Base-by-base conservation (phyloP, 2,797 vertebrate species). In the Pteropus rufus region DNA sequence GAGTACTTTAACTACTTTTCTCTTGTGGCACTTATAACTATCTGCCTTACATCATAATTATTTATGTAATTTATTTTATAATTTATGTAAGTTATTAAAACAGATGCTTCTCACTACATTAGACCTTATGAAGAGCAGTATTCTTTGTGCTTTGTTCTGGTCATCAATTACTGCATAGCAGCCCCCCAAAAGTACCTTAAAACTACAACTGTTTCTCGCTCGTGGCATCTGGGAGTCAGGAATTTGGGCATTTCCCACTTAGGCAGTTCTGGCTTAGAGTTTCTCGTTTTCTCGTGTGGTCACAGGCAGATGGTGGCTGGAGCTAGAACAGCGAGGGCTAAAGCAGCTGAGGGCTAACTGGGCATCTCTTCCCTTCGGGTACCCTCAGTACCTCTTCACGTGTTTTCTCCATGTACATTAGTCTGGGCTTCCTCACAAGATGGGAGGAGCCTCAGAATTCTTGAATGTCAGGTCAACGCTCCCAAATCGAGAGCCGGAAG, bases 351-450 rank as follows among this genome's bases (percentile, higher is more conserved):
- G 5, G 11, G 11, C 44, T 54, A 21, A 21, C 16, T n/a, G 24
- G 18, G 23, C 15, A 18, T 34, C 36, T 23, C 41, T 46, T 62
- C 18, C 80, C 36, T 36, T 29, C 41, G 16, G 9, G 7, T 0
- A 2, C 7, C 52, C n/a, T 39, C 34, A 44, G 12, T 9, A 12
- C 5, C 0, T n/a, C 24, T 1, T 41, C 46, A 14, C 2, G 0
- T 3, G 10, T 60, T 67, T 65, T 46, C 11, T 34, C 2, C 3
- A 44, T 3, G 3, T 29, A 6, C 58, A 26, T 36, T 15, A 44
- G n/a, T 41, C 5, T 49, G 64, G 24, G 79, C 52, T 94, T 92
- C 79, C 64, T 60, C 14, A n/a, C 14, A 92, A 77, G 10, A 84
- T 12, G n/a, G 62, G 21, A 81, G 67, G 21, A 81, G 36, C 81